Evolutionary conservation across 2,113 vertebrate species (phyloP).

Genomic region (Muscicapa adusta): DNA sequence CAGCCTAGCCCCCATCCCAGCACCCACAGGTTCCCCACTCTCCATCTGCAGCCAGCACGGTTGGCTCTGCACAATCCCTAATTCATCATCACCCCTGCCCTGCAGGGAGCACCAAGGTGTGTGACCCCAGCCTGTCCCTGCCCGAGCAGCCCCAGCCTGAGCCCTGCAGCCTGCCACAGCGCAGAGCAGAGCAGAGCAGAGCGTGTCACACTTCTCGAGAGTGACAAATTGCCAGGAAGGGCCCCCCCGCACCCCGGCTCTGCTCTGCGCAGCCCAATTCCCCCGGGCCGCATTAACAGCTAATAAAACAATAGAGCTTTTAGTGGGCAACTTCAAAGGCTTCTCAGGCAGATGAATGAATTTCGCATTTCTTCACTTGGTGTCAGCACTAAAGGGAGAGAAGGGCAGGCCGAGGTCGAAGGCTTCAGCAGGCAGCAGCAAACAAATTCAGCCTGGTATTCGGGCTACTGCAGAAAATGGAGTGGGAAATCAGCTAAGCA

Average conservation of each 20-base stretch:
- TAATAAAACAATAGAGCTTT: slow-evolving; percentile 71
- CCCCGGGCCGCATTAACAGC: slow-evolving; percentile 52
- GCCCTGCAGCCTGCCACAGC: not conserved
- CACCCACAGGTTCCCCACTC: fast-evolving
- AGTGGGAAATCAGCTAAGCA: not conserved
- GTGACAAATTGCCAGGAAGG: slow-evolving; percentile 62
- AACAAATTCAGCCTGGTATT: slow-evolving; percentile 49
- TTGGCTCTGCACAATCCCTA: not conserved
- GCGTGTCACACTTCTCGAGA: slow-evolving; percentile 20
- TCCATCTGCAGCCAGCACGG: not conserved
- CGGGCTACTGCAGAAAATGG: slow-evolving; percentile 49
- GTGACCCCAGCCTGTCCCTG: not conserved
- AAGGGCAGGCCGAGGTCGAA: slow-evolving; percentile 52
- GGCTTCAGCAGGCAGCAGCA: slow-evolving; percentile 31
- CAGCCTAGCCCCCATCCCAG: fast-evolving
- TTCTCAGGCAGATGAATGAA: slow-evolving; percentile 63
- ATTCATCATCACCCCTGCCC: not conserved
- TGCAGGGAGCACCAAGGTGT: not conserved
- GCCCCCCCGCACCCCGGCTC: slow-evolving; percentile 39
- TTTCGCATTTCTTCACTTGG: slow-evolving; percentile 63
- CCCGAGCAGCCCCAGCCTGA: not conserved
- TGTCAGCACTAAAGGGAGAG: slow-evolving; percentile 40
- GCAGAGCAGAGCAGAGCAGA: slow-evolving; percentile 10
- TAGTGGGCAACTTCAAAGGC: slow-evolving; percentile 60
- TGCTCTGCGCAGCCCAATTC: not conserved